Conservation (phyloP, 2,113 vertebrate species). For the Bagarius yarrelli region DNA sequence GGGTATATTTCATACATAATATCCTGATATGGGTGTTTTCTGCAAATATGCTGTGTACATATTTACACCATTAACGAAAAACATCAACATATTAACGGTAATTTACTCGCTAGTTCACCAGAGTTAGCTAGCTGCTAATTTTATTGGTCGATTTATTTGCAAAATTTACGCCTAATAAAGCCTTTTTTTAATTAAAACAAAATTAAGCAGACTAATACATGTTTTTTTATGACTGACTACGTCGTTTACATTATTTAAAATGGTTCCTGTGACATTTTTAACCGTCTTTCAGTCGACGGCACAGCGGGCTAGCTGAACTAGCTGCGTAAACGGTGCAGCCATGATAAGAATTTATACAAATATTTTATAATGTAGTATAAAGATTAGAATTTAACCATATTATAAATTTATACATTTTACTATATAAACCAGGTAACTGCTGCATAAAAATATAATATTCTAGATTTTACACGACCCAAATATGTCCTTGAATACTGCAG, state of each 20-base stretch:
- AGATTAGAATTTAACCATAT: too few species aligned
- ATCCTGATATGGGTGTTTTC: not conserved
- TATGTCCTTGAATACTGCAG: not conserved
- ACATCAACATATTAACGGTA: not conserved
- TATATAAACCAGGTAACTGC: not conserved
- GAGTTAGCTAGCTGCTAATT: slow-evolving; percentile 8
- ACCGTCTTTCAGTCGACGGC: not conserved
- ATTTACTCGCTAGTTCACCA: not conserved
- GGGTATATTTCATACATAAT: not conserved
- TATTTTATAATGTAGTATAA: too few species aligned
- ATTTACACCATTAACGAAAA: not conserved
- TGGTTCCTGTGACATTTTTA: too few species aligned
- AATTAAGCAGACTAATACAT: not conserved
- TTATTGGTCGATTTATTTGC: not conserved
- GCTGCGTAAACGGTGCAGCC: not conserved
- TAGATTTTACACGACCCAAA: not conserved
- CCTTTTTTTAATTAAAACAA: not conserved
- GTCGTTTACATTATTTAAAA: too few species aligned
- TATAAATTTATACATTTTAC: too few species aligned
- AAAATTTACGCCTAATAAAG: not conserved
- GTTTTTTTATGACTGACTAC: too few species aligned
- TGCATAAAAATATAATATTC: not conserved
- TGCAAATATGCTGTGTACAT: not conserved
- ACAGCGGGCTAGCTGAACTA: not conserved
- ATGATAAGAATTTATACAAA: not conserved